These are phyloP conservation scores for Cosmopolites sordidus DNA, from an alignment of 2,888 invertebrate genomes.

Conservation along the genomic window DNA sequence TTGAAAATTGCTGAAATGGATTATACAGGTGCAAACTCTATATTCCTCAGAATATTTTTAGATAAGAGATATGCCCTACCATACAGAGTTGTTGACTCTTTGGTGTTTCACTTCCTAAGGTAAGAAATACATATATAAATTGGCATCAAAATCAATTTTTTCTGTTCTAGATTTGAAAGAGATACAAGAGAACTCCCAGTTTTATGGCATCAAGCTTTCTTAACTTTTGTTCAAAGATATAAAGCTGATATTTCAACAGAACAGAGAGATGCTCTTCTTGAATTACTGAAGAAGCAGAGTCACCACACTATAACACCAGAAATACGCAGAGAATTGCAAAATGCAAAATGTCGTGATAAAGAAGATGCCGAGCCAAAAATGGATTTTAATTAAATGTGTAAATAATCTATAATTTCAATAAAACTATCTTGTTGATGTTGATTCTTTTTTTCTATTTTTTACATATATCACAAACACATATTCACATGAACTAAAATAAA, in stretches of 20 bases:
- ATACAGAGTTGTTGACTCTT: constrained; percentile 89
- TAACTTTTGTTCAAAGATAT: constrained; percentile 93
- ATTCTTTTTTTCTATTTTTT: constrained; percentile 1
- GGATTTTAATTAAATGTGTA: constrained; percentile 26
- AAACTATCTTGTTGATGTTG: no score
- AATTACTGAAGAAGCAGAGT: constrained; percentile 69
- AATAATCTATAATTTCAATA: not conserved
- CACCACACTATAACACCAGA: constrained; percentile 74
- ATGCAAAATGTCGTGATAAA: constrained; percentile 69
- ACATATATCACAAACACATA: constrained; percentile 18
- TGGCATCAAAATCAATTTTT: not conserved
- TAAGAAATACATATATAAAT: constrained; percentile 44
- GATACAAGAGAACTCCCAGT: constrained; percentile 86
- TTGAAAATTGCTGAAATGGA: constrained; percentile 97
- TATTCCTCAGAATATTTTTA: constrained; percentile 87
- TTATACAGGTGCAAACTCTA: constrained; percentile 92
- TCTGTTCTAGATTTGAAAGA: constrained; percentile 66
- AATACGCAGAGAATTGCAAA: constrained; percentile 80
- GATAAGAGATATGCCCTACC: constrained; percentile 98
- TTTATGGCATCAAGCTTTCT: constrained; percentile 92
- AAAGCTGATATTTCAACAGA: constrained; percentile 92
- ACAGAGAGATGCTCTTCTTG: constrained; percentile 81
- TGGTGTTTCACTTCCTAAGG: constrained; percentile 92
- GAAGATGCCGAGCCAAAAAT: constrained; percentile 40
- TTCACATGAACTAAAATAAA: constrained; percentile 15